A percentile compares a stretch with the other conserved stretches of the same genome.
Conservation (phyloP, 2,797 vertebrate species). For the Mus spretus region DNA sequence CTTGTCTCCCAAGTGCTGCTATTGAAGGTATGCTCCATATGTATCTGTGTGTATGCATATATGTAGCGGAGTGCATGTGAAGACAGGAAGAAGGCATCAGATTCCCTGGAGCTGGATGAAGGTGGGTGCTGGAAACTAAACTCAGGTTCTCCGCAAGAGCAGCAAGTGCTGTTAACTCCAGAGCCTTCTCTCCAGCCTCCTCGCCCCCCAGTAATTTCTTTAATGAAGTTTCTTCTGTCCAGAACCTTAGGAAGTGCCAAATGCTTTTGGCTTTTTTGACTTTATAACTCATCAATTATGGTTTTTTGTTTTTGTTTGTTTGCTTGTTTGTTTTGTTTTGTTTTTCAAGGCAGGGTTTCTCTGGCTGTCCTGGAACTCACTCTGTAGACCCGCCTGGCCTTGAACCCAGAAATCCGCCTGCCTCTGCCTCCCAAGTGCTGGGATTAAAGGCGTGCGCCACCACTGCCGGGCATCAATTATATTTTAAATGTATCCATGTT, state of each 20-base stretch:
- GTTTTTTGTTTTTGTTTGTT: too few relatives aligned
- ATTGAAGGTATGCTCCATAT: neutral
- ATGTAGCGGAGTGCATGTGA: neutral
- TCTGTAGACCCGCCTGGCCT: too few relatives aligned
- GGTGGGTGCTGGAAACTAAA: neutral
- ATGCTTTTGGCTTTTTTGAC: neutral
- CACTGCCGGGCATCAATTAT: neutral
- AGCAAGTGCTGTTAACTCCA: neutral
- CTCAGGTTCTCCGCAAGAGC: neutral
- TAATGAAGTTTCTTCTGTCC: neutral
- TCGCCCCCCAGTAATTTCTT: neutral
- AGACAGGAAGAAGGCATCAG: neutral
- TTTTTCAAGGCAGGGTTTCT: too few relatives aligned
- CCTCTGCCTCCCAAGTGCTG: too few relatives aligned
- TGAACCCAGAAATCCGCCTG: too few relatives aligned
- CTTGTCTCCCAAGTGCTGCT: neutral
- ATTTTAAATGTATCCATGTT: neutral
- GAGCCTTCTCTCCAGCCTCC: neutral
- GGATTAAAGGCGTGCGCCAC: too few relatives aligned
- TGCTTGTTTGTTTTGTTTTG: too few relatives aligned
- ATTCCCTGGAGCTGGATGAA: neutral
- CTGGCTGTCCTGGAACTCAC: too few relatives aligned
- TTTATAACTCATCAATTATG: slow-evolving; percentile 28
- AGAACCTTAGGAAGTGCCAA: neutral
- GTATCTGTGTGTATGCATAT: neutral